phyloP scores from a whole-genome alignment of 2,797 vertebrate species.

The Masticophis lateralis region DNA sequence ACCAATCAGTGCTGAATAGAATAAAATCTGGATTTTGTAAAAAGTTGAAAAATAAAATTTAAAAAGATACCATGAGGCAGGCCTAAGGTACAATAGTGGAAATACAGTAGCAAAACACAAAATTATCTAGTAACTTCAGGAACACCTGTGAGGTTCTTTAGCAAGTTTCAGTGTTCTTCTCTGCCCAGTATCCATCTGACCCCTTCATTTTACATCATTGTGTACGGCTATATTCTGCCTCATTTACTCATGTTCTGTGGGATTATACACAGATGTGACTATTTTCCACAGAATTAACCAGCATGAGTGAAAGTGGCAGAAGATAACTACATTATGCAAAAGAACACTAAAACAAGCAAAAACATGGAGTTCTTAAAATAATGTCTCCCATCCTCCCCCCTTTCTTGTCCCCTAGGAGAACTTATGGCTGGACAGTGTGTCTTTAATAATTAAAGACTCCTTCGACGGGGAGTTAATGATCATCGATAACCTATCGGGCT shows the following conservation, averaged over 20 bases:
- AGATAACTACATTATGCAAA: conserved; percentile 56
- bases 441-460: conserved; percentile 98
- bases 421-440: conserved; percentile 99
- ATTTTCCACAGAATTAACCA: conserved; percentile 36
- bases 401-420: conserved; percentile 90
- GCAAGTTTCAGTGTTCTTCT: not conserved
- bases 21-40: conserved; percentile 21
- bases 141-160: conserved; percentile 41
- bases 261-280: conserved; percentile 23
- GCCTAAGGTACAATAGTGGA: conserved; percentile 32
- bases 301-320: conserved; percentile 59
- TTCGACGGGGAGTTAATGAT: conserved; percentile 98
- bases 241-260: conserved; percentile 32
- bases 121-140: conserved; percentile 26
- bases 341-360: conserved; percentile 55
- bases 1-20: conserved; percentile 29
- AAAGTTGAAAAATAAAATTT: conserved; percentile 22
- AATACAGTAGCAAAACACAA: conserved; percentile 48
- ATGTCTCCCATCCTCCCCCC: conserved; percentile 77
- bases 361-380: conserved; percentile 64
- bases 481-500: conserved; percentile 99
- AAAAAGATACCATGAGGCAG: conserved; percentile 23
- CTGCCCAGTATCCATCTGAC: conserved; percentile 37
- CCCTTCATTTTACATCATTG: conserved; percentile 18
- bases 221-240: conserved; percentile 41